Evolutionary conservation across 1,140 invertebrate genomes (phyloP).

Genomic region (Camponotus vicinus): DNA sequence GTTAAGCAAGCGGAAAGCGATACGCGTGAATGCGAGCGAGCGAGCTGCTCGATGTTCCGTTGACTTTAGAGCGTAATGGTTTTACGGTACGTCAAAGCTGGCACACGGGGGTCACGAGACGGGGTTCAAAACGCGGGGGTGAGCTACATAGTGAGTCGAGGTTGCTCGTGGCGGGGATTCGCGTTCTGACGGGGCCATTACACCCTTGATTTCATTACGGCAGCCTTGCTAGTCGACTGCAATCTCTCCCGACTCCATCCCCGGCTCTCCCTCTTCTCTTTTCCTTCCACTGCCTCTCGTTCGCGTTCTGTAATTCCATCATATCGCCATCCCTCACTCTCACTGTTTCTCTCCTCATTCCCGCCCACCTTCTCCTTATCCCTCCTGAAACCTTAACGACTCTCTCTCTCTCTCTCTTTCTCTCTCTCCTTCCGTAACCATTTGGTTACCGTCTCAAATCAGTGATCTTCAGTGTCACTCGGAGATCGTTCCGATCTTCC

Average conservation of each 20-base stretch:
- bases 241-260: slow-evolving; percentile 74
- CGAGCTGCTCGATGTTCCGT: slow-evolving; percentile 76
- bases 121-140: slow-evolving; percentile 64
- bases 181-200: slow-evolving; percentile 83
- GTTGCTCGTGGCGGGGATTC: slow-evolving; percentile 73
- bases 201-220: slow-evolving; percentile 83
- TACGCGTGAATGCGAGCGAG: slow-evolving; percentile 65
- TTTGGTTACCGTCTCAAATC: slow-evolving; percentile 78
- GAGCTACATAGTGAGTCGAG: slow-evolving; percentile 68
- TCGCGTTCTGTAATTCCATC: slow-evolving; percentile 56
- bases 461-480: slow-evolving; percentile 68
- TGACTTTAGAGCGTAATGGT: slow-evolving; percentile 80
- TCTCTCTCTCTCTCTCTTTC: slow-evolving; percentile 23
- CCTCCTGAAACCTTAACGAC: slow-evolving; percentile 40
- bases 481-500: slow-evolving; percentile 12
- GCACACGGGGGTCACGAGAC: slow-evolving; percentile 62
- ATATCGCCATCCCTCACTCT: slow-evolving; percentile 40
- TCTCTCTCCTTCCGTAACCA: slow-evolving; percentile 61
- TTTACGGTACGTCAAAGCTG: slow-evolving; percentile 80
- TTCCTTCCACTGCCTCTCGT: slow-evolving; percentile 69
- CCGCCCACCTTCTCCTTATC: not conserved
- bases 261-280: slow-evolving; percentile 53
- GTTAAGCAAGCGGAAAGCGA: slow-evolving; percentile 70
- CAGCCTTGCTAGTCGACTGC: slow-evolving; percentile 80
- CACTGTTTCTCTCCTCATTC: slow-evolving; percentile 52